These are phyloP conservation scores for Anisognathus igniventris DNA, from an alignment of 2,797 vertebrate genomes.

Conservation along the genomic window DNA sequence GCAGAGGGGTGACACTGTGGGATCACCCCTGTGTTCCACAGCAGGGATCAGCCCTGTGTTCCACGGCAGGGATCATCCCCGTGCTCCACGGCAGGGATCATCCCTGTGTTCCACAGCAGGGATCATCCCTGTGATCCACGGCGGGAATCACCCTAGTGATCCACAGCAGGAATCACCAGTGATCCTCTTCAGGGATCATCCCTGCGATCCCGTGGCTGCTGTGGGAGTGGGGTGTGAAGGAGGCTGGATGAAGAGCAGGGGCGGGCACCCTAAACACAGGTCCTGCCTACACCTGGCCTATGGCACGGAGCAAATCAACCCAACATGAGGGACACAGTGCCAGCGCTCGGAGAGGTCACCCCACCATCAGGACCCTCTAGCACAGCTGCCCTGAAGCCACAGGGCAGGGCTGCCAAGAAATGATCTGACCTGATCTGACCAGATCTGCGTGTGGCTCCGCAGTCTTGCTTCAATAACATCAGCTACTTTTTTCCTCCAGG, in stretches of 20 bases:
- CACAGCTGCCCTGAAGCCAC: neutral
- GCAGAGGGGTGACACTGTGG: neutral
- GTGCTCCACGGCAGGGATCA: no score
- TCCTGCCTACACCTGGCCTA: neutral
- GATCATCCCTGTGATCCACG: no score
- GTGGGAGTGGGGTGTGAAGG: rapidly evolving
- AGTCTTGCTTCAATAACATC: neutral
- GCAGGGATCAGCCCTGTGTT: neutral
- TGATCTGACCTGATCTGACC: neutral
- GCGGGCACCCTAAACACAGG: neutral
- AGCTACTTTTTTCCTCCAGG: neutral
- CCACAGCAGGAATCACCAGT: neutral
- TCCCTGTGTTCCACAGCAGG: no score
- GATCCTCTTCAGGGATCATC: neutral
- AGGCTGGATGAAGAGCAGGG: neutral
- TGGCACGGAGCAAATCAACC: rapidly evolving
- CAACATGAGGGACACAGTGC: rapidly evolving
- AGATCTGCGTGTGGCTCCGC: rapidly evolving
- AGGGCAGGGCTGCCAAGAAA: neutral
- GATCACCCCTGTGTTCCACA: no score
- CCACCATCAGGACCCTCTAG: neutral
- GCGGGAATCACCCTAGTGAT: neutral
- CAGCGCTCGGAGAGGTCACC: rapidly evolving
- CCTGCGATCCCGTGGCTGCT: neutral
- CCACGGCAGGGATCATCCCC: neutral